Conservation (phyloP, 2,888 invertebrate genomes). For the Oscheius sp. region DNA sequence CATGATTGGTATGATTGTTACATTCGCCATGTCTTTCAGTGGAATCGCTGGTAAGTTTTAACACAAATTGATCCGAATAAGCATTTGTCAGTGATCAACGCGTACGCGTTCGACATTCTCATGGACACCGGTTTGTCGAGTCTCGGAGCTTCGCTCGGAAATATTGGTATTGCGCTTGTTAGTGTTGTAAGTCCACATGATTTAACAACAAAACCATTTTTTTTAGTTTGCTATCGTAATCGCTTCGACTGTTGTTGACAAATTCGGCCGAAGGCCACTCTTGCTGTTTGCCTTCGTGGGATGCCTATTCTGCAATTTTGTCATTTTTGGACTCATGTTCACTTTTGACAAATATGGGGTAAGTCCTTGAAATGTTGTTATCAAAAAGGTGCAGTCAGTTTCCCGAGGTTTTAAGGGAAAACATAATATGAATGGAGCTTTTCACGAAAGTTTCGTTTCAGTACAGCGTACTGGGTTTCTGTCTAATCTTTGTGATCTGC, state of each 20-base stretch:
- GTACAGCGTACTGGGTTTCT: slow-evolving; percentile 54
- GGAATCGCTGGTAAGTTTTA: slow-evolving; percentile 58
- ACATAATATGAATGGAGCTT: background rate
- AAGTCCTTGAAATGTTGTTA: slow-evolving; percentile 17
- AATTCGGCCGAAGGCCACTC: slow-evolving; percentile 64
- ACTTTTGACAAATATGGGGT: slow-evolving; percentile 52
- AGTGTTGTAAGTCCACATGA: slow-evolving; percentile 52
- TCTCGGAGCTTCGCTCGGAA: slow-evolving; percentile 61
- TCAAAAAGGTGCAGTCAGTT: background rate
- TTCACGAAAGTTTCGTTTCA: slow-evolving; percentile 32
- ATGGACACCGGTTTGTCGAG: slow-evolving; percentile 56
- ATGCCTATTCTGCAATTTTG: slow-evolving; percentile 51
- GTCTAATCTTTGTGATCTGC: slow-evolving; percentile 59
- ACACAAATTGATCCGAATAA: background rate
- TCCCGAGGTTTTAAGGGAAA: background rate
- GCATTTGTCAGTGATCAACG: slow-evolving; percentile 60
- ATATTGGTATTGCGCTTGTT: slow-evolving; percentile 60
- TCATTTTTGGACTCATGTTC: slow-evolving; percentile 54
- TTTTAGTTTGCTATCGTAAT: slow-evolving; percentile 53
- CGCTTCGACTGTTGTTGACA: slow-evolving; percentile 61
- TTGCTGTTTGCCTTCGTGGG: slow-evolving; percentile 54
- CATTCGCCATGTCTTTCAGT: slow-evolving; percentile 65
- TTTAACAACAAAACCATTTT: background rate
- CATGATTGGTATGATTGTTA: slow-evolving; percentile 53
- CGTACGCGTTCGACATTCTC: slow-evolving; percentile 67